These are phyloP conservation scores for Gavialis gangeticus DNA, from an alignment of 2,113 vertebrate genomes.

Conservation along the genomic window DNA sequence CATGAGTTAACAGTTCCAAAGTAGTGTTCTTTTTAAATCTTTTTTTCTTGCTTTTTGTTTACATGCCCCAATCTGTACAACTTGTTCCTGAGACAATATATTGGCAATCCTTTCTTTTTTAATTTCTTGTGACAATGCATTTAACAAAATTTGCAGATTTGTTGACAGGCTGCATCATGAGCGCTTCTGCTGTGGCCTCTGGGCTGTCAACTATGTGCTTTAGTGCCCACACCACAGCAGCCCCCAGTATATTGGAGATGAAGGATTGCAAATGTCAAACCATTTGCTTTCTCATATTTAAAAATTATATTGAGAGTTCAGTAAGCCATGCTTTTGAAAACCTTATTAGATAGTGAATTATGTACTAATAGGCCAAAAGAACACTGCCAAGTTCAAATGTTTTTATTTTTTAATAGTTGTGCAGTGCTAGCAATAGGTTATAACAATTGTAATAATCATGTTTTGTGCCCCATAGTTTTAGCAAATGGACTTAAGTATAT, in stretches of 20 bases:
- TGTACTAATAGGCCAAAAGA: background rate
- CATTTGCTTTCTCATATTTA: conserved; percentile 1
- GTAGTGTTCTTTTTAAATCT: background rate
- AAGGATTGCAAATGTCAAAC: conserved; percentile 13
- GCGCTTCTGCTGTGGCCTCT: no score
- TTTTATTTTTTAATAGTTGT: background rate
- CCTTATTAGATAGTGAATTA: background rate
- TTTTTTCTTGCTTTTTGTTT: background rate
- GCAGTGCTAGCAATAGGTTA: background rate
- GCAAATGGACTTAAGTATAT: background rate
- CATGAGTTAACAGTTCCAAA: background rate
- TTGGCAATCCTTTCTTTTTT: background rate
- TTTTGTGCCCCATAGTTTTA: background rate
- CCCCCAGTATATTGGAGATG: no score
- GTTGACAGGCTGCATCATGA: no score
- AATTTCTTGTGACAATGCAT: no score
- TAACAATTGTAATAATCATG: background rate
- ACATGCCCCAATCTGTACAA: background rate
- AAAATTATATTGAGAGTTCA: background rate
- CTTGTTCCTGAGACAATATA: conserved; percentile 7
- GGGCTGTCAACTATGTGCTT: no score
- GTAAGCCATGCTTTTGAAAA: background rate
- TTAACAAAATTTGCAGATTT: no score
- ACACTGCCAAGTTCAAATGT: background rate
- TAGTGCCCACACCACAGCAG: no score